These are phyloP conservation scores for Neodiprion fabricii DNA, from an alignment of 1,140 invertebrate species.

Conservation along the genomic window DNA sequence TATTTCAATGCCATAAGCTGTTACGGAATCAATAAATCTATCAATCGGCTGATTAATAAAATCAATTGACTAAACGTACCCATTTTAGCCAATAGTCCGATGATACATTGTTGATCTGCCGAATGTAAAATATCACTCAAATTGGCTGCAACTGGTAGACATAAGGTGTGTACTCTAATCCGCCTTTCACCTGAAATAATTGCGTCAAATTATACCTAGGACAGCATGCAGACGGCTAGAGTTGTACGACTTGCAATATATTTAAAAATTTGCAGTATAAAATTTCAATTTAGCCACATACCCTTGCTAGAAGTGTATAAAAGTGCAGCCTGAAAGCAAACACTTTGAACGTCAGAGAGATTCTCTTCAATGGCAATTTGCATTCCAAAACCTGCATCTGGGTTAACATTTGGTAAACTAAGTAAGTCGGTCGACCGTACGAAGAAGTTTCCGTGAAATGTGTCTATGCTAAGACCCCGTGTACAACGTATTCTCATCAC, in stretches of 20 bases:
- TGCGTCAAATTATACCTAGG: conserved; percentile 24
- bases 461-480: conserved; percentile 91
- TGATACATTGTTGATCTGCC: conserved; percentile 95
- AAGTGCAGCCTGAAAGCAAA: conserved; percentile 97
- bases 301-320: conserved; percentile 98
- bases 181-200: conserved; percentile 82
- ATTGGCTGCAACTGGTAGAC: conserved; percentile 87
- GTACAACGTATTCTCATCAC: conserved; percentile 98
- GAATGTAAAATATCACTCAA: conserved; percentile 86
- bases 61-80: conserved; percentile 62
- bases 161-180: conserved; percentile 97
- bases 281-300: conserved; percentile 42
- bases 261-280: too few relatives aligned
- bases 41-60: conserved; percentile 2
- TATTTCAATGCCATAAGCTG: too few relatives aligned
- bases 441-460: conserved; percentile 99
- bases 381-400: conserved; percentile 97
- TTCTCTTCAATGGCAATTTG: conserved; percentile 95
- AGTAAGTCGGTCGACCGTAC: conserved; percentile 97
- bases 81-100: conserved; percentile 95
- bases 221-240: too few relatives aligned
- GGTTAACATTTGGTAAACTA: conserved; percentile 96
- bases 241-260: too few relatives aligned
- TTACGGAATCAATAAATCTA: too few relatives aligned
- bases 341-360: conserved; percentile 83